Percentiles rank a stretch among this genome's conserved stretches.
These are phyloP conservation scores for Trogon melanurus DNA, from an alignment of 2,113 vertebrate species.

Conservation along the genomic window DNA sequence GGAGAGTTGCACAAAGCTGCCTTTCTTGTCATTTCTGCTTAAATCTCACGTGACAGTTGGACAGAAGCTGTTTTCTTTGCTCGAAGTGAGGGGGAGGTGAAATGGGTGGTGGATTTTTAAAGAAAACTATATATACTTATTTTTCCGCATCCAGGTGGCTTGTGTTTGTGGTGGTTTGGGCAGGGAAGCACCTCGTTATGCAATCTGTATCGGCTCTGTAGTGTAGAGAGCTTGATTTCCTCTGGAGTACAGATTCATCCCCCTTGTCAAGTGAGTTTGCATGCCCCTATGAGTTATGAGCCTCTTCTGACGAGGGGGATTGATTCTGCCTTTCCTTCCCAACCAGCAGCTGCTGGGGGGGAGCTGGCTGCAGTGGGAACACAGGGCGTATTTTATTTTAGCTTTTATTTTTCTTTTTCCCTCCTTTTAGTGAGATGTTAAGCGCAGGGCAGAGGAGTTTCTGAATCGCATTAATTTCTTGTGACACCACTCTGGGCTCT, in stretches of 20 bases:
- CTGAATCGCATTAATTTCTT: background rate
- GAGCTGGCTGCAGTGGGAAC: background rate
- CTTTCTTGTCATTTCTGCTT: conserved; percentile 69
- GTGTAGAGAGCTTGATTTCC: conserved; percentile 20
- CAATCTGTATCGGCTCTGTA: background rate
- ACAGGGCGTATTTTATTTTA: background rate
- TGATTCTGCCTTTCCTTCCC: background rate
- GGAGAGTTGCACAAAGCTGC: conserved; percentile 51
- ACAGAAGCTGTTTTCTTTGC: conserved; percentile 64
- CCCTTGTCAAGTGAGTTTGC: background rate
- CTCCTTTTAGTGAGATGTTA: background rate
- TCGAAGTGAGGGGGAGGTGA: conserved; percentile 47
- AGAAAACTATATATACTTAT: conserved; percentile 24
- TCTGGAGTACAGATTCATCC: background rate
- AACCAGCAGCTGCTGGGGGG: rapidly evolving
- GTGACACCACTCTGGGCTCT: background rate
- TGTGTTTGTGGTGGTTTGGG: conserved; percentile 39
- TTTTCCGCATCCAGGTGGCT: background rate
- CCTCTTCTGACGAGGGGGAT: background rate
- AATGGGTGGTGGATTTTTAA: conserved; percentile 40
- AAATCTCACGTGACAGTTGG: conserved; percentile 63
- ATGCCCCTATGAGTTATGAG: background rate
- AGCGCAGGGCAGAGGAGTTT: background rate
- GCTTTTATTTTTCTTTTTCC: background rate
- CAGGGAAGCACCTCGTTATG: conserved; percentile 17